Base-by-base conservation (phyloP, 2,888 invertebrate genomes). In the Agriopis marginaria region DNA sequence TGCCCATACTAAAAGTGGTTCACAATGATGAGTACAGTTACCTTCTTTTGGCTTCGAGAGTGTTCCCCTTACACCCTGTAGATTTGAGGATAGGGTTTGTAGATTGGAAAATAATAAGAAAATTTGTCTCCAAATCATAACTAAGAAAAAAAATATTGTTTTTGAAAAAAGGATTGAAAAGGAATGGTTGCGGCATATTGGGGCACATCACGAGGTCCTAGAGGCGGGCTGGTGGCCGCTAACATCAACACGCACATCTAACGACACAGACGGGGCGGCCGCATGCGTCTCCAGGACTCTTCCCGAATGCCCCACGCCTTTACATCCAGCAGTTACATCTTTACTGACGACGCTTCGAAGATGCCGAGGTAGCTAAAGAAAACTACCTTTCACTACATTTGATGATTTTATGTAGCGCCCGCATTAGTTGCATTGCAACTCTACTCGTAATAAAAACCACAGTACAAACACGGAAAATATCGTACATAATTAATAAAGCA, bases 231-330 rank as follows among this genome's bases (percentile, higher is more conserved):
- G 82, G 78, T 82, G 89, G 89, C 87, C 87, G 83, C 92, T 91
- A 93, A 92, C 93, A 93, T 86, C 88, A 85, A 90, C 82, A 93
- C 91, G 89, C 90, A 89, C 93, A 93, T 88, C 93, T 93, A 93
- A 88, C 91, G 89, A 91, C 89, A 86, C 87, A 65, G 56, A 62
- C 66, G 66, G 88, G 86, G 86, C 89, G 87, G 81, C 66, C 72
- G 71, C 77, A 76, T 77, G 77, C 77, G 74, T 72, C 68, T 66
- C 69, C 63, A 60, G 63, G 67, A 71, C 66, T 42, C 64, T 65
- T 73, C 70, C 70, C 76, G 76, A 75, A 75, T 74, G 76, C 72
- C 62, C 42, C 53, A 32, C 68, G 10, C 66, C 63, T 23, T 39
- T 58, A 12, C 59, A 58, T 17, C 17, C 55, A 40, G 53, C 50